Evolutionary conservation across 1,140 invertebrate species (phyloP), one percentile per base, ranked within the genome.

Genomic region (Zophobas atratus): DNA sequence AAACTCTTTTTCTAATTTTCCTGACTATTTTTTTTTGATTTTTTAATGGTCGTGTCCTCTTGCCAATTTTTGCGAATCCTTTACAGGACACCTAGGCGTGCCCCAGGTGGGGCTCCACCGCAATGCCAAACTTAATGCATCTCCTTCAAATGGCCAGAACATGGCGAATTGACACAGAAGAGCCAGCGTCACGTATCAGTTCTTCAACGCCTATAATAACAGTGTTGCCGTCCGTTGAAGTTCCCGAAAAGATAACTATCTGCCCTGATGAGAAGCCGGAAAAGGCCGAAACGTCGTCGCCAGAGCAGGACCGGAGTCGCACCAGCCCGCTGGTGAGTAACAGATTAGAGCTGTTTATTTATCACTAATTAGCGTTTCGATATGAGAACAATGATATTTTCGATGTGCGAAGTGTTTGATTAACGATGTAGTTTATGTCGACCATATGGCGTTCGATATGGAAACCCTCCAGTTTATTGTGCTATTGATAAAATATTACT

Each of bases 161-260:
- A 38, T 84, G 83, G 83, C 77, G 80, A 48, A 78, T 84, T 5
- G 78, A 84, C 72, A 77, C 75, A 8, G 79, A 82, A 34, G 77
- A 81, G 8, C 73, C 78, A 41, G 36, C 76, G 39, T 39, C 38
- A 56, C 51, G 41, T 5, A 20, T 35, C 20, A 49, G 53, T 63
- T 79, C 81, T 6, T 63, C 82, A n/a, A 84, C 83, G 41, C 83
- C 83, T 4, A 82, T 84, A 38, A 84, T 84, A 35, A 82, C 82
- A 55, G 81, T 84, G 6, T 63, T 82, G 36, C 82, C 82, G 6
- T 53, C 76, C 20, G 75, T 79, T 20, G 76, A 75, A 70, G 75
- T 77, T 8, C 63, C 76, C 8, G 53, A 51, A 76, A 77, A 77
- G 32, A 36, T 33, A 8, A 34, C 6, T n/a, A 67, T 67, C 34